Conservation (phyloP, 2,113 vertebrate species). For the Bujurquina vittata region DNA sequence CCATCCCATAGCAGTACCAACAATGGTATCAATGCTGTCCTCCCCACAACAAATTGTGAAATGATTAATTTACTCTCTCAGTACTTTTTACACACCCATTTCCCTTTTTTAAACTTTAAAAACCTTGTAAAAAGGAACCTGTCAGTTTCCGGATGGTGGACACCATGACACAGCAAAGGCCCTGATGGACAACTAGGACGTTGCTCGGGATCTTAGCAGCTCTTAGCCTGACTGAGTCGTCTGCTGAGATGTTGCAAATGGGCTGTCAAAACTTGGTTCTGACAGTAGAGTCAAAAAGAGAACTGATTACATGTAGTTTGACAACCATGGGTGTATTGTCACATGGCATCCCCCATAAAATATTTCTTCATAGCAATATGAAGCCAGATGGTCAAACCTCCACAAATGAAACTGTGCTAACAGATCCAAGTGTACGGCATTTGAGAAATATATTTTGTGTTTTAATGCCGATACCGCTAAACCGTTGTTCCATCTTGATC, state of each 20-base stretch:
- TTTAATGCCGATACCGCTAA: not conserved
- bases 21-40: not conserved
- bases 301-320: not conserved
- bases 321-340: not conserved
- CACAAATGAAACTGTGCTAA: not conserved
- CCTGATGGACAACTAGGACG: not conserved
- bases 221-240: not conserved
- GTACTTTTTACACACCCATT: not conserved
- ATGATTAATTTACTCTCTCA: not conserved
- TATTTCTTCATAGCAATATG: not conserved
- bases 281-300: not conserved
- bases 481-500: not conserved
- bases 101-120: not conserved
- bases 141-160: not conserved
- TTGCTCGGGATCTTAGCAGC: not conserved
- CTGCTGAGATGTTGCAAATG: not conserved
- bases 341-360: not conserved
- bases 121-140: not conserved
- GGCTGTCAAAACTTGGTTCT: not conserved
- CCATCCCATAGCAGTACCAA: not conserved
- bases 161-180: not conserved
- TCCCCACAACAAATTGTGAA: not conserved
- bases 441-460: not conserved
- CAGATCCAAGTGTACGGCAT: not conserved
- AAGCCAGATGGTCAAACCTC: not conserved